A percentile compares a stretch with the other conserved stretches of the same genome.
These are phyloP conservation scores for Danio aesculapii DNA, from an alignment of 2,797 vertebrate genomes.

Conservation along the genomic window DNA sequence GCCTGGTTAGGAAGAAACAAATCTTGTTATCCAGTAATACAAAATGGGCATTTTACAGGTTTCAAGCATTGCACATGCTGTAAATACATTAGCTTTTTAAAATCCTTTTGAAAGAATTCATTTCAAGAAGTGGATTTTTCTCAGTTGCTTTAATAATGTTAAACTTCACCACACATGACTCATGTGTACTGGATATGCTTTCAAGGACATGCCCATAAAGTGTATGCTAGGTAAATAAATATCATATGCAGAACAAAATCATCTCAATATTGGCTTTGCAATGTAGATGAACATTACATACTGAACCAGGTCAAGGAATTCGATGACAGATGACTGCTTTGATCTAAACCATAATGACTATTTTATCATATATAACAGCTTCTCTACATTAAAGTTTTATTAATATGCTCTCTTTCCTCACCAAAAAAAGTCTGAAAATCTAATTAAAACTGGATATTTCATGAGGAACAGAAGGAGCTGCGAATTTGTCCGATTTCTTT, in stretches of 20 bases:
- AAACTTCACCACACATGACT: neutral
- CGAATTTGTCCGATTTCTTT: conserved; percentile 13
- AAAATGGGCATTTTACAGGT: neutral
- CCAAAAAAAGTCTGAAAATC: neutral
- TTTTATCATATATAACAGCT: neutral
- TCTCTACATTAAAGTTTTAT: neutral
- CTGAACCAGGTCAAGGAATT: neutral
- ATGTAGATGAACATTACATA: neutral
- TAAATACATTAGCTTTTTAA: neutral
- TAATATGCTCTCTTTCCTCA: neutral
- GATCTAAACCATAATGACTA: neutral
- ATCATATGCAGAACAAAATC: neutral
- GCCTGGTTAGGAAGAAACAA: too few species aligned
- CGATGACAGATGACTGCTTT: too few species aligned
- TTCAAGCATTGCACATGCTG: neutral
- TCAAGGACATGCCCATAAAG: neutral
- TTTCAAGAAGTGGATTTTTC: neutral
- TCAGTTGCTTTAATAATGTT: neutral
- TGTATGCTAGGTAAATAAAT: neutral
- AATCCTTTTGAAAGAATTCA: neutral
- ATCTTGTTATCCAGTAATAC: too few species aligned
- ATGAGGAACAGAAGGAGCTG: neutral
- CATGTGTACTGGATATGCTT: neutral
- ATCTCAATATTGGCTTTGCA: neutral
- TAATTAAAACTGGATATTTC: conserved; percentile 2